Evolutionary conservation across 2,113 vertebrate species (phyloP).

Genomic region (Salvator merianae): DNA sequence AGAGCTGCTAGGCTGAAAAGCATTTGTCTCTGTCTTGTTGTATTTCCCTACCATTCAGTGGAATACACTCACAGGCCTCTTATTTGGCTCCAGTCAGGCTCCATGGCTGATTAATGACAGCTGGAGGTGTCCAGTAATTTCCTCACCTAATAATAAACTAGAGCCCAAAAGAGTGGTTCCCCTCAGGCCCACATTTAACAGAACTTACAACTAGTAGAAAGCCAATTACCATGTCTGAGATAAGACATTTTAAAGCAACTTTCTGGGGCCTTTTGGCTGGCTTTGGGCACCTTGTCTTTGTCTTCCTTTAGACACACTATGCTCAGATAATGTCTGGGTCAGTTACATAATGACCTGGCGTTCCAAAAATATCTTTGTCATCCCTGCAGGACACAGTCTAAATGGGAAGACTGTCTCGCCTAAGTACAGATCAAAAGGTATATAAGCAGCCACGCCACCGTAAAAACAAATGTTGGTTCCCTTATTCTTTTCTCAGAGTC

Average conservation of each 20-base stretch:
- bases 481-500: constrained; percentile 48
- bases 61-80: constrained; percentile 79
- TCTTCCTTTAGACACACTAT: constrained; percentile 11
- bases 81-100: constrained; percentile 86
- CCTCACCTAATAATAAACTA: constrained; percentile 86
- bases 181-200: constrained; percentile 67
- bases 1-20: constrained; percentile 76
- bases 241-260: constrained; percentile 24
- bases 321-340: constrained; percentile 14
- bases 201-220: constrained; percentile 54
- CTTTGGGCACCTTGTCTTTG: constrained; percentile 17
- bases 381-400: constrained; percentile 5
- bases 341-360: background rate
- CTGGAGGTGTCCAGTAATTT: constrained; percentile 90
- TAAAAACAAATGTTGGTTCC: constrained; percentile 40
- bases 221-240: constrained; percentile 58
- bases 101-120: constrained; percentile 90
- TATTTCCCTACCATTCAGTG: constrained; percentile 76
- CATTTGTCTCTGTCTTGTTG: constrained; percentile 88
- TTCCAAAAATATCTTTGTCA: background rate
- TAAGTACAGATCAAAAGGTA: constrained; percentile 26
- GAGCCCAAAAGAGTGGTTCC: constrained; percentile 65
- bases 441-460: background rate
- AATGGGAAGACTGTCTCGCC: background rate
- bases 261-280: constrained; percentile 11